phyloP scores from a whole-genome alignment of 2,797 vertebrate species.

The Argentina silus region DNA sequence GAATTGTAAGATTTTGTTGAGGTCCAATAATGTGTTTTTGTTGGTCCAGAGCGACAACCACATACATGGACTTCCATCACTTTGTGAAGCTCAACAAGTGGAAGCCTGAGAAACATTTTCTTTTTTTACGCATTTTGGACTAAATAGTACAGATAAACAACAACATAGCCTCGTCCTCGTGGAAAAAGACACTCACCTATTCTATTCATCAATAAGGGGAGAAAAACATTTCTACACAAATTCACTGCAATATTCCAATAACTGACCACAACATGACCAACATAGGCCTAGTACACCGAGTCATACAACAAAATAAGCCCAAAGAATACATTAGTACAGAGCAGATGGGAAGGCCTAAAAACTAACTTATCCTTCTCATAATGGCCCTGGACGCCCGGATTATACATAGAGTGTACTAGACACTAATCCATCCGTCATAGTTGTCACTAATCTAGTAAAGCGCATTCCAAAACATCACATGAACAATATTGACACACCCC shows the following conservation, averaged over 20 bases:
- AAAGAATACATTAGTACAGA: background rate
- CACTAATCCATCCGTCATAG: slow-evolving; percentile 10
- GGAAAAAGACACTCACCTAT: too few relatives aligned
- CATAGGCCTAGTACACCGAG: background rate
- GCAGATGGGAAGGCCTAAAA: background rate
- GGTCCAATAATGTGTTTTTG: too few relatives aligned
- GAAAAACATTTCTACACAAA: too few relatives aligned
- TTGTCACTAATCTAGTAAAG: slow-evolving; percentile 22
- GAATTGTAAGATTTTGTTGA: background rate
- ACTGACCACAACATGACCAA: too few relatives aligned
- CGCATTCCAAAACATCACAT: slow-evolving; percentile 23
- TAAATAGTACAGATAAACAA: too few relatives aligned
- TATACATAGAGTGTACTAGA: slow-evolving; percentile 12
- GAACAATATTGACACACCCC: slow-evolving; percentile 57
- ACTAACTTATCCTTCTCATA: background rate
- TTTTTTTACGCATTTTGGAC: background rate
- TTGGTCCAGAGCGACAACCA: too few relatives aligned
- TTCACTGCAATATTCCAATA: too few relatives aligned
- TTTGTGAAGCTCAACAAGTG: background rate
- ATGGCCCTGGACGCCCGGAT: slow-evolving; percentile 15
- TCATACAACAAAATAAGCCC: background rate
- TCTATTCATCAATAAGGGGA: too few relatives aligned
- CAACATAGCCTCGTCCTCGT: too few relatives aligned
- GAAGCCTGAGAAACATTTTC: background rate
- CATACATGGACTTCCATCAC: too few relatives aligned